phyloP scores from a whole-genome alignment of 2,113 vertebrate species.

The Podarcis muralis region DNA sequence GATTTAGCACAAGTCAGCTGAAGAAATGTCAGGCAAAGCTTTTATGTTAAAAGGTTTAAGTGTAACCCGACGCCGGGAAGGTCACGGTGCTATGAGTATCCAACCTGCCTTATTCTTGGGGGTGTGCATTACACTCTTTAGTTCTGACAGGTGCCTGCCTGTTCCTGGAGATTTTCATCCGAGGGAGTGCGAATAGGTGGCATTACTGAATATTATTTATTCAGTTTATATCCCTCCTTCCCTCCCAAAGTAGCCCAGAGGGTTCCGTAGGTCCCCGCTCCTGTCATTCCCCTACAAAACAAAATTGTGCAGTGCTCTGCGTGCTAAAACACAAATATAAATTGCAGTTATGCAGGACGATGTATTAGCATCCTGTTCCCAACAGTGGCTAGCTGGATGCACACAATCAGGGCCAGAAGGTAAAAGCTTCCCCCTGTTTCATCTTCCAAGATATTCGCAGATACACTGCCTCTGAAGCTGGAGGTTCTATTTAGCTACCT shows the following conservation, averaged over 20 bases:
- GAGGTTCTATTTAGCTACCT: background rate
- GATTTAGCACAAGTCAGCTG: slow-evolving; percentile 51
- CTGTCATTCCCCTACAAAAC: background rate
- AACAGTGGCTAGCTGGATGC: background rate
- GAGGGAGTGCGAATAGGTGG: background rate
- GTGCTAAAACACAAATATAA: background rate
- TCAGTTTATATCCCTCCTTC: too few relatives aligned
- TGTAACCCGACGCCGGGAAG: slow-evolving; percentile 43
- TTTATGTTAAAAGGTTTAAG: slow-evolving; percentile 50
- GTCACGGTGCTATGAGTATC: background rate
- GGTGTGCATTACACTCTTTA: background rate
- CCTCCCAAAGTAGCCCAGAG: too few relatives aligned
- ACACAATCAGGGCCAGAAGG: background rate
- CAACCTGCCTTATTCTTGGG: background rate
- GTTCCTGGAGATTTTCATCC: background rate
- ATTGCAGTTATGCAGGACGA: background rate
- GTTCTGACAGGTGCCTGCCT: background rate
- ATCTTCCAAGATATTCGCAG: too few relatives aligned
- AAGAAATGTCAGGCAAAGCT: slow-evolving; percentile 53
- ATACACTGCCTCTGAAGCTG: background rate
- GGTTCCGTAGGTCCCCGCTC: too few relatives aligned
- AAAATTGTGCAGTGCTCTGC: background rate
- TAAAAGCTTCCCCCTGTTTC: background rate
- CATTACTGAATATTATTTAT: too few relatives aligned
- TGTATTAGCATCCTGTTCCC: background rate